These are phyloP conservation scores for Nasua narica DNA, from an alignment of 2,797 vertebrate genomes.

Conservation along the genomic window DNA sequence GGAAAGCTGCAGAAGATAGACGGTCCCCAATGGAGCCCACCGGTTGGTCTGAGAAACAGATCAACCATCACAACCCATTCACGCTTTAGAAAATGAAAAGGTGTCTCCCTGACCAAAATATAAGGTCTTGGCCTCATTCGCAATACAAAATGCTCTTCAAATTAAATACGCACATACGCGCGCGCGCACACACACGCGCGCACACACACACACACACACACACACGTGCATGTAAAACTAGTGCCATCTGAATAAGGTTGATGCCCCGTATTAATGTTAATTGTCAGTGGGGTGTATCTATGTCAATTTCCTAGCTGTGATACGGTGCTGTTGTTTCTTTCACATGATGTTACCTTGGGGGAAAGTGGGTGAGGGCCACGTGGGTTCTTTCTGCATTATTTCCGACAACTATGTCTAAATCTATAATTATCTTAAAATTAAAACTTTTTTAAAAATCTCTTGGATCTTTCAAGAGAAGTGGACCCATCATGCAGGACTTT, in stretches of 20 bases:
- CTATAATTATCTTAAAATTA: background rate
- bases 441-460: background rate
- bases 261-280: background rate
- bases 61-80: background rate
- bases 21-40: background rate
- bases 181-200: rapidly evolving
- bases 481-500: background rate
- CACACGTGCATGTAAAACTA: background rate
- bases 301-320: background rate
- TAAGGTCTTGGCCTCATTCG: background rate
- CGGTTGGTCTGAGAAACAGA: background rate
- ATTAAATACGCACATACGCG: background rate
- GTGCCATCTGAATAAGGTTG: background rate
- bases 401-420: background rate
- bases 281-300: background rate
- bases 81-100: background rate
- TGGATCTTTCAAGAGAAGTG: background rate
- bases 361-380: background rate
- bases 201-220: background rate
- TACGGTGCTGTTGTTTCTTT: rapidly evolving
- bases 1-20: background rate
- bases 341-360: background rate
- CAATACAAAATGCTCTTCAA: background rate
- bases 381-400: background rate
- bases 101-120: background rate